A percentile compares a stretch with the other conserved stretches of the same genome.
These are phyloP conservation scores for Sternarchorhynchus goeldii DNA, from an alignment of 2,797 vertebrate species.

Conservation along the genomic window DNA sequence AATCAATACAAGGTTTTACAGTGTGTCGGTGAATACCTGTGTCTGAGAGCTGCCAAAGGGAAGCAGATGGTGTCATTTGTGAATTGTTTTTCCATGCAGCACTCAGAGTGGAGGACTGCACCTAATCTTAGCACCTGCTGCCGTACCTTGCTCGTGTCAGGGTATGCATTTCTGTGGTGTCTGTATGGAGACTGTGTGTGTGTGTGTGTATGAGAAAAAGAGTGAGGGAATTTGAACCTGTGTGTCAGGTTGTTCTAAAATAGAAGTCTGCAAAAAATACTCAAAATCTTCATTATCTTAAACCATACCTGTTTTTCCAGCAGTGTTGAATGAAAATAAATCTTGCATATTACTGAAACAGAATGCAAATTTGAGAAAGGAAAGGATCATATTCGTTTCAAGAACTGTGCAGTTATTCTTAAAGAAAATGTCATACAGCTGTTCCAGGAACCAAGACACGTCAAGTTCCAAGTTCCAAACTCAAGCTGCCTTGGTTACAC, in stretches of 20 bases:
- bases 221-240: too few species aligned
- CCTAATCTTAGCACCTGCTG: slow-evolving; percentile 43
- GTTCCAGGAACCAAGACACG: too few species aligned
- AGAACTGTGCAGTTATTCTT: too few species aligned
- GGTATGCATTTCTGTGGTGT: slow-evolving; percentile 2
- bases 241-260: too few species aligned
- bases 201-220: slow-evolving; percentile 19
- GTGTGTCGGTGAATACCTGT: slow-evolving; percentile 24
- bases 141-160: slow-evolving; percentile 14
- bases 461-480: neutral
- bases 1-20: slow-evolving; percentile 36
- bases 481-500: neutral
- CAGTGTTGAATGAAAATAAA: too few species aligned
- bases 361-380: too few species aligned
- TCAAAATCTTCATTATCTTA: too few species aligned
- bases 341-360: too few species aligned
- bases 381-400: too few species aligned
- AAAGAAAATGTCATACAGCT: too few species aligned
- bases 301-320: too few species aligned
- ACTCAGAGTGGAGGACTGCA: slow-evolving; percentile 10
- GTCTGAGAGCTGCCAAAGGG: slow-evolving; percentile 16
- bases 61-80: slow-evolving; percentile 41
- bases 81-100: slow-evolving; percentile 23
- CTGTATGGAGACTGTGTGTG: neutral
- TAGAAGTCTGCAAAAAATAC: too few species aligned